Evolutionary conservation across 30 jellyfish, hydroid and myxozoan genomes (phyloP).

Genomic region (Aurelia aurita): DNA sequence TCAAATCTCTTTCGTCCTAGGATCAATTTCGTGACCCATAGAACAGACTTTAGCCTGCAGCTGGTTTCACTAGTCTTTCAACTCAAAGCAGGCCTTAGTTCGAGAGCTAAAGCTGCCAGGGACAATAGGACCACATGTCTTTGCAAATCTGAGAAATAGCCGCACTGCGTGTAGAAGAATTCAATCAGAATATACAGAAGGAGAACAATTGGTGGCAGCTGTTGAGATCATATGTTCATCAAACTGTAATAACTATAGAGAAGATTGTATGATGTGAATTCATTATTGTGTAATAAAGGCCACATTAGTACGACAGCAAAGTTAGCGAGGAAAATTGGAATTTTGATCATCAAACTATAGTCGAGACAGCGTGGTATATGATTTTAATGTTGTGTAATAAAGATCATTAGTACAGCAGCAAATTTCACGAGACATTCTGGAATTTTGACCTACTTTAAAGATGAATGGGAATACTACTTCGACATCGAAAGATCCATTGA

Average conservation of each 20-base stretch:
- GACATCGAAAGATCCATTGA: conserved; percentile 19
- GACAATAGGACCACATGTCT: conserved; percentile 35
- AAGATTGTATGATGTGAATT: not conserved
- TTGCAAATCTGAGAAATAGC: conserved; percentile 9
- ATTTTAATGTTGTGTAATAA: too few relatives aligned
- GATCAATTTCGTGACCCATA: conserved; percentile 22
- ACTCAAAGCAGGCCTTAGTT: not conserved
- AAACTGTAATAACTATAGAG: not conserved
- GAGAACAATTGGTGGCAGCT: conserved; percentile 26
- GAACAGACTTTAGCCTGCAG: conserved; percentile 1
- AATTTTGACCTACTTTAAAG: not conserved
- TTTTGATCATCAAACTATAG: too few relatives aligned
- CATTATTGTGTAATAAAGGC: not conserved
- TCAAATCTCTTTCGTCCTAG: not conserved
- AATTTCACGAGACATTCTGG: not conserved
- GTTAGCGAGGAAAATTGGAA: too few relatives aligned
- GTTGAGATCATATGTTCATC: conserved; percentile 7
- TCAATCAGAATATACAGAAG: conserved; percentile 24
- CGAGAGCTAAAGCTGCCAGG: conserved; percentile 17
- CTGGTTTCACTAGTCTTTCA: not conserved
- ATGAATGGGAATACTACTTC: conserved; percentile 20
- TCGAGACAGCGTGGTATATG: too few relatives aligned
- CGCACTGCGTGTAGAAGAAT: conserved; percentile 24
- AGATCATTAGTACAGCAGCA: not conserved
- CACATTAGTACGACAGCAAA: too few relatives aligned